Evolutionary conservation across 2,113 vertebrate species (phyloP).

Genomic region (Scatophagus argus): DNA sequence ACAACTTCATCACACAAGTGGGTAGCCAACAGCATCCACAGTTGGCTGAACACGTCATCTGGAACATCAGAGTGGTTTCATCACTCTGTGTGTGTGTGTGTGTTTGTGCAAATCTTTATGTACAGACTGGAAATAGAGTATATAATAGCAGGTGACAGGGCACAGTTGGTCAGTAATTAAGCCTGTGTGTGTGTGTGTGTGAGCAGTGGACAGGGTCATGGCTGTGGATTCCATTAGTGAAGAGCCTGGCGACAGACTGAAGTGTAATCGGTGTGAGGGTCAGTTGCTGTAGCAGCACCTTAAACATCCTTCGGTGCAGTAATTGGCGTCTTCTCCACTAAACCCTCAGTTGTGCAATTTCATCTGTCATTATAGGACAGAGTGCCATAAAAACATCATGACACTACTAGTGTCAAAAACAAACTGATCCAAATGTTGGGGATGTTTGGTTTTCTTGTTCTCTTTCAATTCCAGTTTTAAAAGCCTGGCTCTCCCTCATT

Average conservation of each 20-base stretch:
- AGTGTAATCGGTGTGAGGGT: conserved; percentile 18
- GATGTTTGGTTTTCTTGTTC: neutral
- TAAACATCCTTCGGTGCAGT: neutral
- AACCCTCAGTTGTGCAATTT: neutral
- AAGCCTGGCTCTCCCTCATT: neutral
- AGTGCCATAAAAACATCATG: neutral
- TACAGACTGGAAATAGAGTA: conserved; percentile 9
- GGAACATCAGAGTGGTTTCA: conserved; percentile 16
- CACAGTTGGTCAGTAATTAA: conserved; percentile 17
- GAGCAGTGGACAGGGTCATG: conserved; percentile 17
- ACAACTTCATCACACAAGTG: conserved; percentile 6
- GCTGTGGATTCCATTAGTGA: conserved; percentile 43
- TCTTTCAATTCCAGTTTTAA: neutral
- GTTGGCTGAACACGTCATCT: conserved; percentile 30
- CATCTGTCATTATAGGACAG: neutral
- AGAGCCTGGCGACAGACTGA: conserved; percentile 13
- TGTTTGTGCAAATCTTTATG: neutral
- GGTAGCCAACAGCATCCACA: neutral
- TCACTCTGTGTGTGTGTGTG: neutral
- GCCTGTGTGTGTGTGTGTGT: conserved; percentile 16
- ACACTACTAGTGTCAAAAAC: neutral
- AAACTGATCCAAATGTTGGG: neutral
- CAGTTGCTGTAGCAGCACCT: neutral
- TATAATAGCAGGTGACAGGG: conserved; percentile 18
- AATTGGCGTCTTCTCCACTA: conserved; percentile 4